Base-by-base conservation (phyloP, 2,797 vertebrate genomes). In the Arctocebus calabarensis region DNA sequence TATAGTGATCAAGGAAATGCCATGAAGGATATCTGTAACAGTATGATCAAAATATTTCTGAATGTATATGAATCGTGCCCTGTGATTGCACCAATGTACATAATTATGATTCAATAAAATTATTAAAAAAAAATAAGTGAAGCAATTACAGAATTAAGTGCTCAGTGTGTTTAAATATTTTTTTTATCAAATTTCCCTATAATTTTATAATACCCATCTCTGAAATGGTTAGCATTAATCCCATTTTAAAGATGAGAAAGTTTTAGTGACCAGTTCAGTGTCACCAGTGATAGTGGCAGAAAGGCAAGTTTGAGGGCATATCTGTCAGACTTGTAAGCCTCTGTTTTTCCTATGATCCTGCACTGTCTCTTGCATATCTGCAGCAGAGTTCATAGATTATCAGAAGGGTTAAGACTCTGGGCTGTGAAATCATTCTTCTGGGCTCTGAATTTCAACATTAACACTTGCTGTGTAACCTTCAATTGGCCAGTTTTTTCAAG, bases 91-190 rank as follows among this genome's bases (percentile, higher is more conserved):
- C n/a, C n/a, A n/a, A n/a, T n/a, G n/a, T n/a, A n/a, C n/a, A n/a
- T n/a, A n/a, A n/a, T n/a, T n/a, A n/a, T n/a, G n/a, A n/a, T n/a
- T n/a, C n/a, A n/a, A n/a, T n/a, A n/a, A n/a, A n/a, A n/a, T n/a
- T n/a, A n/a, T n/a, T n/a, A n/a, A n/a, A n/a, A n/a, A n/a, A n/a
- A n/a, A 40, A 40, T 40, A 94, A 84, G 64, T 90, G 59, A 85
- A 90, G 73, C 12, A 8, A 55, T 55, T 92, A 84, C 12, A 95
- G 29, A 93, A 66, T 14, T 79, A 95, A 87, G 34, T 87, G 43
- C 29, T 96, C 55, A 66, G 52, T 84, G 66, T 12, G 20, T 87
- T 75, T 66, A 48, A 34, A 40, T 81, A 88, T 34, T 82, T 90
- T 40, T 91, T 91, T 91, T 37, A 70, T 48, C 86, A 95, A 89